phyloP scores from a whole-genome alignment of 2,888 invertebrate species.

The Galeruca laticollis region DNA sequence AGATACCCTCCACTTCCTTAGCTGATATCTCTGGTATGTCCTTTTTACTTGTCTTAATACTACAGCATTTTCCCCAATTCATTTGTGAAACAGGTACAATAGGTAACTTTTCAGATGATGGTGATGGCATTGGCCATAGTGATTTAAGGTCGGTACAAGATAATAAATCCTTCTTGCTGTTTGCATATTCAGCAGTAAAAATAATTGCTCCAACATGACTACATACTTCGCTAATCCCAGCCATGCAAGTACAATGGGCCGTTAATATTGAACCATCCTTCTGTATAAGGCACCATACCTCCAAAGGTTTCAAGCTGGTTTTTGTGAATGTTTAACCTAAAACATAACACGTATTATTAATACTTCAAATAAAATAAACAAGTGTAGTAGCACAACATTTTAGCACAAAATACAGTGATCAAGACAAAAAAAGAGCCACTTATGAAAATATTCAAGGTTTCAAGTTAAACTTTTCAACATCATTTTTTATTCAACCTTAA shows the following conservation, averaged over 20 bases:
- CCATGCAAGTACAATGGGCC: constrained; percentile 33
- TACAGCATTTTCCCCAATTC: constrained; percentile 6
- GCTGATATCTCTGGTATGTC: not conserved
- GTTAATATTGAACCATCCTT: not conserved
- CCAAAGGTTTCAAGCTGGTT: too few species aligned
- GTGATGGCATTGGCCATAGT: constrained; percentile 22
- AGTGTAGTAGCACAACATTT: too few species aligned
- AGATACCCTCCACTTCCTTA: not conserved
- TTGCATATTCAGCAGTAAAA: constrained; percentile 33
- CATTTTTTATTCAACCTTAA: not conserved
- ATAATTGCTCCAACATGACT: constrained; percentile 38
- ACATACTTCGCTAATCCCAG: constrained; percentile 40
- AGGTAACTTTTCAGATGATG: not conserved
- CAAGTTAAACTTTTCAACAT: not conserved
- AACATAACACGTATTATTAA: not conserved
- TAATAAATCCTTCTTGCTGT: constrained; percentile 17
- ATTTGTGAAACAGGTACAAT: constrained; percentile 7
- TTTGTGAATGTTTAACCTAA: too few species aligned
- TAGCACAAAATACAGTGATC: not conserved
- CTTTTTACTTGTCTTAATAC: not conserved
- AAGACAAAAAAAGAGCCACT: not conserved
- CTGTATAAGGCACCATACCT: not conserved
- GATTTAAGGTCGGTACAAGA: constrained; percentile 28
- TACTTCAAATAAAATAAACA: not conserved
- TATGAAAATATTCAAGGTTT: not conserved